A percentile compares a stretch with the other conserved stretches of the same genome.
Conservation (phyloP, 2,113 vertebrate species). For the Tinamus guttatus region DNA sequence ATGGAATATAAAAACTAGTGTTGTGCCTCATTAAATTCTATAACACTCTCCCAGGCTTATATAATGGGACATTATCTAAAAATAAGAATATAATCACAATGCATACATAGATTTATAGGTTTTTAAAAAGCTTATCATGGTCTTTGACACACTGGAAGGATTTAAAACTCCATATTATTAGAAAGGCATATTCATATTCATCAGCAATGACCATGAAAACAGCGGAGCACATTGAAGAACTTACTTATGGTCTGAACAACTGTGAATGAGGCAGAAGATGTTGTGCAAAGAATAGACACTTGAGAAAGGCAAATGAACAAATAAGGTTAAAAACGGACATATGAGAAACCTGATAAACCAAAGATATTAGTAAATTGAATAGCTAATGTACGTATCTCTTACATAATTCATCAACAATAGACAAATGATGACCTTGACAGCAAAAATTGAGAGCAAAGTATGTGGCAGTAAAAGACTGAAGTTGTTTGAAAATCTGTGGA, state of each 20-base stretch:
- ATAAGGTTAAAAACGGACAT: not conserved
- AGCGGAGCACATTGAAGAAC: not conserved
- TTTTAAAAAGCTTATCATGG: not conserved
- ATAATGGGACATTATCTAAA: not conserved
- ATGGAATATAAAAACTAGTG: not conserved
- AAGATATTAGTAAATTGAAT: not conserved
- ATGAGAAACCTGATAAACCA: not conserved
- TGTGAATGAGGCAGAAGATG: not conserved
- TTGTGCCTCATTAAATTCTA: not conserved
- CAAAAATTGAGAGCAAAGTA: not conserved
- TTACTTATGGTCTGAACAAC: not conserved
- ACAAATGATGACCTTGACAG: rapidly evolving
- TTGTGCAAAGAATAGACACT: not conserved
- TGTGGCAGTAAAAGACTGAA: rapidly evolving
- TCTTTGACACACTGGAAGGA: not conserved
- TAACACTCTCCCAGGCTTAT: not conserved
- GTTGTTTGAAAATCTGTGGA: not conserved
- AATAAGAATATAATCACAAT: not conserved
- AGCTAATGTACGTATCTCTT: not conserved
- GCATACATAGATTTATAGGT: not conserved
- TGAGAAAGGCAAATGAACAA: not conserved
- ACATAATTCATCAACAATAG: not conserved
- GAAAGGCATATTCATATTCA: not conserved
- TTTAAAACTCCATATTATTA: not conserved
- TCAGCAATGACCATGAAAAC: not conserved